Evolutionary conservation across 2,797 vertebrate genomes (phyloP), one percentile per base, ranked within the genome.

Genomic region (Hybognathus amarus): DNA sequence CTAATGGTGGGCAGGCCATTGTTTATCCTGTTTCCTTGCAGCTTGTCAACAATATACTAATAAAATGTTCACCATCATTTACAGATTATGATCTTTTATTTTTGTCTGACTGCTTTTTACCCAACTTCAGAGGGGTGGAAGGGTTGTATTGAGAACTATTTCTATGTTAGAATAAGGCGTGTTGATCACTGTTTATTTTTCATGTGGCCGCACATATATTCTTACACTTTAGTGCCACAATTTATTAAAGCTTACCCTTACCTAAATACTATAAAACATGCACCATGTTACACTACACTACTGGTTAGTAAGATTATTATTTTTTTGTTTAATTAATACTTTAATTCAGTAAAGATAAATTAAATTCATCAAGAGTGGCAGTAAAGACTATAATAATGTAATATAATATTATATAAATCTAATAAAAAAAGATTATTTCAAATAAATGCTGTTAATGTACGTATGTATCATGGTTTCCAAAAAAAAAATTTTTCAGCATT

Each of bases 1-100:
- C 83, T 84, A 83, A 90, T 89, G 89, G 88, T 77, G 87, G 87
- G 88, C 76, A 78, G 33, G 77, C 79, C 74, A 78, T 45, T 83
- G 70, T 90, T 88, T 89, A 22, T 66, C 38, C 9, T 1, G 1
- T 77, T 27, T 64, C 63, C 77, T 85, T 81, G 90, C 84, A 85
- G 76, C 74, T 80, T 73, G 30, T 85, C 73, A 63, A 76, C 70
- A 84, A 68, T 73, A 66, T 82, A 84, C 85, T 92, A 86, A 88
- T 93, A 89, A 94, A 93, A 93, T 91, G 89, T 83, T 85, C 89
- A 85, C 86, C 69, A 81, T 91, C 83, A 81, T 89, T 91, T 47
- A 91, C 89, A 90, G 93, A 90, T 91, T 90, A 91, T 87, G 74
- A n/a, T n/a, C 38, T 71, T 64, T 82, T 50, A 20, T 54, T 80